Percentiles rank a stretch among this genome's conserved stretches.
phyloP scores from a whole-genome alignment of 2,888 invertebrate species.

The Pachymerium ferrugineum region DNA sequence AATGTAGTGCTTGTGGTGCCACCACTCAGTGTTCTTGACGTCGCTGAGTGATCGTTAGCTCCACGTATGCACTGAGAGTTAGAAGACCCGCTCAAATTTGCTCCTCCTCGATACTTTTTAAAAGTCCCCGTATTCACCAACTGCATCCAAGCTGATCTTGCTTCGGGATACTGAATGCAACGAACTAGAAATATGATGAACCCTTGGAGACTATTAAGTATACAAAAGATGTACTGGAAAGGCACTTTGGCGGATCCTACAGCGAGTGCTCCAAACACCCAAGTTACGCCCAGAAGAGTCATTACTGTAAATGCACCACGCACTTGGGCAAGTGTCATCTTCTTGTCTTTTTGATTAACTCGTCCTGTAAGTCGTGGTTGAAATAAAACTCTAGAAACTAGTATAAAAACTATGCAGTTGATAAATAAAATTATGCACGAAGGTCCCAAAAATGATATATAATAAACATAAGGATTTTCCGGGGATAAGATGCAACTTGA shows the following conservation, averaged over 20 bases:
- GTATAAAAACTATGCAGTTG: conserved; percentile 48
- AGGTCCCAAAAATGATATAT: conserved; percentile 48
- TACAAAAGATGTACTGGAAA: conserved; percentile 45
- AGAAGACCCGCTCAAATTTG: conserved; percentile 11
- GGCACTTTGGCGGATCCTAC: conserved; percentile 41
- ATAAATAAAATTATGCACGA: conserved; percentile 47
- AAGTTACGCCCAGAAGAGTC: conserved; percentile 44
- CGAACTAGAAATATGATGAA: conserved; percentile 45
- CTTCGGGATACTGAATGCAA: conserved; percentile 41
- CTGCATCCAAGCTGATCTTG: conserved; percentile 40
- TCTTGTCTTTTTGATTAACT: conserved; percentile 30
- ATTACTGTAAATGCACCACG: conserved; percentile 43
- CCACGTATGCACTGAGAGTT: conserved; percentile 27
- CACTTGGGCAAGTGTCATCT: conserved; percentile 39
- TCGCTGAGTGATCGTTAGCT: neutral
- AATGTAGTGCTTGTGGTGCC: neutral
- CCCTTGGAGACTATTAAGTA: conserved; percentile 45
- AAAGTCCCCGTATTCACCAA: conserved; percentile 39
- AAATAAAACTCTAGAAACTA: conserved; percentile 46
- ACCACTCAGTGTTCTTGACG: neutral
- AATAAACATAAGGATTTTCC: conserved; percentile 47
- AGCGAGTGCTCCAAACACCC: conserved; percentile 44
- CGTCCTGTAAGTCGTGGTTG: conserved; percentile 40
- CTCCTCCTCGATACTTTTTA: conserved; percentile 36
- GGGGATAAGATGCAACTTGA: conserved; percentile 49